Conservation (phyloP, 2,797 vertebrate species). For the Galaxias olidus region DNA sequence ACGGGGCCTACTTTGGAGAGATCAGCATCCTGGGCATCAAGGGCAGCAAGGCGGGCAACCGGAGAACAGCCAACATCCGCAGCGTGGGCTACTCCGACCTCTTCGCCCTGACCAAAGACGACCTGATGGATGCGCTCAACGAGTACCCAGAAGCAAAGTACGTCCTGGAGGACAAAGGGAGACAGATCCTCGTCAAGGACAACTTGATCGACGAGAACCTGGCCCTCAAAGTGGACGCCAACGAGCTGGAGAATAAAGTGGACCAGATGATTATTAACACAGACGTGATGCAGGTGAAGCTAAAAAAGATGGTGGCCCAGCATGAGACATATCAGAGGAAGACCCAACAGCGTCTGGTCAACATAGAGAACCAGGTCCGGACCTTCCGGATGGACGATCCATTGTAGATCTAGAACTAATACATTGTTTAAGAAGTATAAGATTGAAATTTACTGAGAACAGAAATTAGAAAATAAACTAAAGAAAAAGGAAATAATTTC, state of each 20-base stretch:
- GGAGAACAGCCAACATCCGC: conserved; percentile 93
- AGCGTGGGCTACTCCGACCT: conserved; percentile 96
- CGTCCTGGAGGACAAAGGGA: conserved; percentile 91
- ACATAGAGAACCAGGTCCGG: conserved; percentile 80
- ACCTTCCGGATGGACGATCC: conserved; percentile 37
- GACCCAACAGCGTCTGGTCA: conserved; percentile 86
- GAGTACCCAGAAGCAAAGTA: conserved; percentile 95
- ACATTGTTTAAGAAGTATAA: too few relatives aligned
- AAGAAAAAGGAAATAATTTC: too few relatives aligned
- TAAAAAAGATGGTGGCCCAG: conserved; percentile 78
- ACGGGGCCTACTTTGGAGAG: conserved; percentile 96
- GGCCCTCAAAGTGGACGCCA: conserved; percentile 71
- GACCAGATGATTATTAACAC: conserved; percentile 72
- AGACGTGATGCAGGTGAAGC: conserved; percentile 80
- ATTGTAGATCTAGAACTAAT: too few relatives aligned
- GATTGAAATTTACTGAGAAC: too few relatives aligned
- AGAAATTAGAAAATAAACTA: too few relatives aligned
- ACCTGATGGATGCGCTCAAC: conserved; percentile 91
- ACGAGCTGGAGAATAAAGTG: conserved; percentile 87
- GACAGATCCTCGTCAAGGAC: conserved; percentile 93
- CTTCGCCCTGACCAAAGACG: conserved; percentile 95
- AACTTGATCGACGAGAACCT: conserved; percentile 89
- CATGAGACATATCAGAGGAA: conserved; percentile 80
- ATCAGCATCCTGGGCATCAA: conserved; percentile 97
- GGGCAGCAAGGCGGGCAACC: conserved; percentile 94